Evolutionary conservation across 2,113 vertebrate genomes (phyloP).

Genomic region (Myotis brandtii): DNA sequence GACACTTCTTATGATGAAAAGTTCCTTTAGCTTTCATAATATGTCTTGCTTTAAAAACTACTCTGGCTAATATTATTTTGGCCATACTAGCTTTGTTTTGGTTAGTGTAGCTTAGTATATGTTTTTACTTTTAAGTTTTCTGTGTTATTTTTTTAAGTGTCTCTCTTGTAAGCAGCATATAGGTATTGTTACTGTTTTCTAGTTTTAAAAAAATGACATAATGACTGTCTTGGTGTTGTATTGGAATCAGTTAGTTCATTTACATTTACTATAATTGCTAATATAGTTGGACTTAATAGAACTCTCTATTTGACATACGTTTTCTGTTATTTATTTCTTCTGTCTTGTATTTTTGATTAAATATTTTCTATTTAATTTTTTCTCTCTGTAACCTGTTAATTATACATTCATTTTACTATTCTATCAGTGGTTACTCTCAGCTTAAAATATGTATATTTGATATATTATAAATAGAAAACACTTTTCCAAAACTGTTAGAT

Average conservation of each 20-base stretch:
- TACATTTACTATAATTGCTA: not conserved
- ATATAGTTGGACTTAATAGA: not conserved
- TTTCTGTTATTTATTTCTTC: slow-evolving; percentile 15
- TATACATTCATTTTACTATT: not conserved
- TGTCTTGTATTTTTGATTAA: not conserved
- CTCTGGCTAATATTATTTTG: not conserved
- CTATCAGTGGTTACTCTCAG: not conserved
- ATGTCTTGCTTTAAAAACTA: slow-evolving; percentile 19
- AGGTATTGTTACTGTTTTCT: not conserved
- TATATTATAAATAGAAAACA: not conserved
- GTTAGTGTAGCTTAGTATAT: not conserved
- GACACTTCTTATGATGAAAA: not conserved
- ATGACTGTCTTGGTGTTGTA: not conserved
- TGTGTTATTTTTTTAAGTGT: slow-evolving; percentile 25
- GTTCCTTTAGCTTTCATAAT: not conserved
- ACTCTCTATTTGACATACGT: not conserved
- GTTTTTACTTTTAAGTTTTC: slow-evolving; percentile 2
- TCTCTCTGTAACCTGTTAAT: not conserved
- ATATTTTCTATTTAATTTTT: slow-evolving; percentile 15
- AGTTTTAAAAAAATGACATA: not conserved
- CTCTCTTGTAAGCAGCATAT: not conserved
- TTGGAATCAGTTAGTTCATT: not conserved
- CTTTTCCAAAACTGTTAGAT: not conserved
- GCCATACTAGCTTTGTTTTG: not conserved
- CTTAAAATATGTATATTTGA: not conserved